Evolutionary conservation across 1,140 invertebrate genomes (phyloP), one percentile per base, ranked within the genome.

Genomic region (Cephus cinctus): DNA sequence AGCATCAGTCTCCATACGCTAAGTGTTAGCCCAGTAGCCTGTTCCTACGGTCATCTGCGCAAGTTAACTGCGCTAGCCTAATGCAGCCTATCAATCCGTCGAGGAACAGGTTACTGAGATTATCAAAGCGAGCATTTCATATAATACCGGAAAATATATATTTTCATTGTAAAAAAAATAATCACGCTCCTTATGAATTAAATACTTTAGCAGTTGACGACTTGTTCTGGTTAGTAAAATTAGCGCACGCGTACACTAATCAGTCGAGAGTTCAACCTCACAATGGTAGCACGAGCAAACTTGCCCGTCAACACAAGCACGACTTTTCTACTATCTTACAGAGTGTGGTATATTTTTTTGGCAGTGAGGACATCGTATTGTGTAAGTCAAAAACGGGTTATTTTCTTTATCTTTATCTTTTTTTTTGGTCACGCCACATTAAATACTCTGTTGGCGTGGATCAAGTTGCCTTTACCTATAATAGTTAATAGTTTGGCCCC

Each of bases 121-220:
- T 8, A 22, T 59, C 52, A 47, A 61, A 59, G 64, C 69, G 64
- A 71, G 69, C 69, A 59, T 74, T 75, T 74, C 71, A 75, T 73
- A 74, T 73, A 72, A 75, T 69, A 63, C 66, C 60, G 69, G 69
- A 75, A 74, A 73, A 75, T 75, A 75, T 75, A 73, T 72, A 74
- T 74, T 73, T 66, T 69, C 56, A 56, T 65, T 54, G 64, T 73
- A 73, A 72, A 73, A 73, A 75, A 75, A 75, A 74, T 74, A 74
- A 74, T 69, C 62, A 66, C 69, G 59, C 66, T 73, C 54, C 67
- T 73, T 74, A 73, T 72, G 59, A 73, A 73, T 69, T 74, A 73
- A 74, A 73, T 71, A 65, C 64, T 63, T 65, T 64, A 71, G 65
- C 69, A 69, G 66, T 64, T 73, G 68, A 69, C 65, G 58, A 71